A percentile compares a stretch with the other conserved stretches of the same genome.
Conservation (phyloP, 30 jellyfish, hydroid and myxozoan genomes). For the Catostylus mosaicus region DNA sequence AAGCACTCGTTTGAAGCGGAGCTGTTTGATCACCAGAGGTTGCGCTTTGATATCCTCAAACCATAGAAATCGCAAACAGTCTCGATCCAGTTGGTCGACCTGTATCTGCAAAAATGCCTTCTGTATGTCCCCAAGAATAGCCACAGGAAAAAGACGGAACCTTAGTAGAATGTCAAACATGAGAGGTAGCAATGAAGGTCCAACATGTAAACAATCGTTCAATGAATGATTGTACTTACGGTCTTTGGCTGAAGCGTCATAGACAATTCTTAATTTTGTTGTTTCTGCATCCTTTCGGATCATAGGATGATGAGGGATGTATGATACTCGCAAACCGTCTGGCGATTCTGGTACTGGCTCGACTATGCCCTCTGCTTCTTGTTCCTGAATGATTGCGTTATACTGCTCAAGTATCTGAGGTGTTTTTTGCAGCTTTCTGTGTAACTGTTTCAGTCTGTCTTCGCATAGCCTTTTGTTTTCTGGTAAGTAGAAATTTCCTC, state of each 20-base stretch:
- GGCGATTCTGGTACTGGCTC: slow-evolving; percentile 22
- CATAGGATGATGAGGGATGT: slow-evolving; percentile 61
- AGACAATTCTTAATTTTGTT: slow-evolving; percentile 51
- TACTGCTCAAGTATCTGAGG: slow-evolving; percentile 12
- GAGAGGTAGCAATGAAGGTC: slow-evolving; percentile 43
- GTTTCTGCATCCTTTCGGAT: slow-evolving; percentile 39
- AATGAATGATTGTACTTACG: slow-evolving; percentile 43
- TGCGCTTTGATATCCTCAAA: background rate
- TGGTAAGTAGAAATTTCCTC: slow-evolving; percentile 31
- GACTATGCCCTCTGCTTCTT: slow-evolving; percentile 10
- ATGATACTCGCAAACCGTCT: slow-evolving; percentile 13
- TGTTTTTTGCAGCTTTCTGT: background rate
- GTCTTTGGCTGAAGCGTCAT: slow-evolving; percentile 40
- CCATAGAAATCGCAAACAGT: slow-evolving; percentile 66
- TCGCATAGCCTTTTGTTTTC: slow-evolving; percentile 12
- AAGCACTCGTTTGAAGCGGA: background rate
- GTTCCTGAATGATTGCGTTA: slow-evolving; percentile 11
- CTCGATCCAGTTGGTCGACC: slow-evolving; percentile 52
- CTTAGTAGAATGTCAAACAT: slow-evolving; percentile 40
- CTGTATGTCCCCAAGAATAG: slow-evolving; percentile 60
- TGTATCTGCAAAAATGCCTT: slow-evolving; percentile 57
- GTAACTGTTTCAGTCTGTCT: slow-evolving; percentile 16
- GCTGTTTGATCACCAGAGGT: too few species aligned
- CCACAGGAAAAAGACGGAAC: slow-evolving; percentile 43
- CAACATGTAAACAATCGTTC: slow-evolving; percentile 64